These are phyloP conservation scores for Coelopa pilipes DNA, from an alignment of 2,888 invertebrate species.

Conservation along the genomic window DNA sequence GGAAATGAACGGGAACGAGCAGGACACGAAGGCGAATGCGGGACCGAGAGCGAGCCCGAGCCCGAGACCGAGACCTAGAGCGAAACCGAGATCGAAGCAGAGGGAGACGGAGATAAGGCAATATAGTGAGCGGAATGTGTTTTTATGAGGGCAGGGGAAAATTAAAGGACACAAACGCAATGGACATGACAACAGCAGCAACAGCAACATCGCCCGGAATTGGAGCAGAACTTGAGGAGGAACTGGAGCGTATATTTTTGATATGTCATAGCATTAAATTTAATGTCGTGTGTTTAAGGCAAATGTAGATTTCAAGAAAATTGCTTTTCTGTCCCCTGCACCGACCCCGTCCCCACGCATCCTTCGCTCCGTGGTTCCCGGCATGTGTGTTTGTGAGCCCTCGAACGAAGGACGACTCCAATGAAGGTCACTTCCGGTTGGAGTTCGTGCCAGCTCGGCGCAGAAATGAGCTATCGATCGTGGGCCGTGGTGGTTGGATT, in stretches of 20 bases:
- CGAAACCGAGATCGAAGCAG: not conserved
- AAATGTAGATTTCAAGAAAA: constrained; percentile 21
- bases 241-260: constrained; percentile 18
- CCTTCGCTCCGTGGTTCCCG: too few relatives aligned
- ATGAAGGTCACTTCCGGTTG: too few relatives aligned
- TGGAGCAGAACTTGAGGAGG: too few relatives aligned
- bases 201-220: not conserved
- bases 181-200: not conserved
- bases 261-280: constrained; percentile 35
- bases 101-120: not conserved
- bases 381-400: too few relatives aligned
- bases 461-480: too few relatives aligned
- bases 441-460: too few relatives aligned
- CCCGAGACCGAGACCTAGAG: not conserved
- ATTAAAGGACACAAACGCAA: not conserved
- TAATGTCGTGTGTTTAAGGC: constrained; percentile 35
- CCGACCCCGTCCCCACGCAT: not conserved
- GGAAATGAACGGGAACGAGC: constrained; percentile 36
- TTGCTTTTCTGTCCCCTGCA: not conserved
- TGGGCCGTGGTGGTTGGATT: too few relatives aligned
- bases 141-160: not conserved
- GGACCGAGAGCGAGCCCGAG: not conserved
- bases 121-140: not conserved
- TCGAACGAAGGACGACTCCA: too few relatives aligned
- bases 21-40: not conserved